Evolutionary conservation across 1,140 invertebrate species (phyloP).

Genomic region (Halyomorpha halys): DNA sequence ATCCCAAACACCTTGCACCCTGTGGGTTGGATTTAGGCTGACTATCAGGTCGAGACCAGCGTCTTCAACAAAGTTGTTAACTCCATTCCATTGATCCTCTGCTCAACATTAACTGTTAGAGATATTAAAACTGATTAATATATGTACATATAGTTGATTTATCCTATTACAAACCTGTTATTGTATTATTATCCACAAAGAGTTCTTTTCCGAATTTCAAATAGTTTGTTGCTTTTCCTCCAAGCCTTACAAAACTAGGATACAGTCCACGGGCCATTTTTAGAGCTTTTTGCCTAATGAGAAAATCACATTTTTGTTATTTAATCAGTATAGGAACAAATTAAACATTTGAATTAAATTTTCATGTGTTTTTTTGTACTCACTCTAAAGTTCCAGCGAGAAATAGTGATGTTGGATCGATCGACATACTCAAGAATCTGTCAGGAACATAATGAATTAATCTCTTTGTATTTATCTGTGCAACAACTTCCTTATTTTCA

Average conservation of each 20-base stretch:
- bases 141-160: conserved; percentile 7
- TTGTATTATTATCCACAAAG: conserved; percentile 10
- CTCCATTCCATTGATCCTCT: conserved; percentile 32
- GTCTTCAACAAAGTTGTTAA: conserved; percentile 35
- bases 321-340: too few species aligned
- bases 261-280: conserved; percentile 47
- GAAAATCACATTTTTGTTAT: background rate
- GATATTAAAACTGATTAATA: background rate
- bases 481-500: conserved; percentile 3
- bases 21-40: conserved; percentile 29
- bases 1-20: conserved; percentile 39
- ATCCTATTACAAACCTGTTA: conserved; percentile 20
- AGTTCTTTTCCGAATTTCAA: conserved; percentile 16
- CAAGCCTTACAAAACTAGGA: conserved; percentile 49
- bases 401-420: conserved; percentile 17
- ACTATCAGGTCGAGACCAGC: conserved; percentile 35
- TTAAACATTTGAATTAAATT: background rate
- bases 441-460: conserved; percentile 21
- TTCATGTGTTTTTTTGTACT: background rate
- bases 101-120: background rate
- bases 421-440: conserved; percentile 20
- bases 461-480: conserved; percentile 22
- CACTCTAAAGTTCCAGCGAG: conserved; percentile 11
- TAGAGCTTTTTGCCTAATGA: conserved; percentile 6
- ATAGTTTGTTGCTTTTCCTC: conserved; percentile 34